A percentile compares a stretch with the other conserved stretches of the same genome.
Evolutionary conservation across 2,113 vertebrate genomes (phyloP).

Genomic region (Crotalus tigris): DNA sequence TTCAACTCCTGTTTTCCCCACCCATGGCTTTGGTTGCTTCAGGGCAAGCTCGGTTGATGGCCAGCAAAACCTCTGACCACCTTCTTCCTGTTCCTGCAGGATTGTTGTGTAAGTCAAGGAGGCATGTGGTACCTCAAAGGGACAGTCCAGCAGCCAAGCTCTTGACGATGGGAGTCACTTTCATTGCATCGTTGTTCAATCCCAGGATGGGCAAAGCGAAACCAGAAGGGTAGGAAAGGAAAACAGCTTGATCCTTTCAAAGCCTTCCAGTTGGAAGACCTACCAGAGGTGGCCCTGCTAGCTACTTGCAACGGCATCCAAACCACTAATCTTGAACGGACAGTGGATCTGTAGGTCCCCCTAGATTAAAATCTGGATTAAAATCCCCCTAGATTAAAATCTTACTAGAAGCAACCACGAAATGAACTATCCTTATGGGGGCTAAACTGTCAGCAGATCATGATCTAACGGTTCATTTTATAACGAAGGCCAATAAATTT

Average conservation of each 20-base stretch:
- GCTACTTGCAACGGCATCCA: background rate
- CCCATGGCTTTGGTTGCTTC: background rate
- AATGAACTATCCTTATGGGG: slow-evolving; percentile 61
- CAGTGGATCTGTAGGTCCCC: slow-evolving; percentile 45
- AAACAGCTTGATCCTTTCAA: slow-evolving; percentile 8
- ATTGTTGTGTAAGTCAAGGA: slow-evolving; percentile 89
- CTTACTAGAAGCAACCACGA: slow-evolving; percentile 61
- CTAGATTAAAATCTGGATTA: slow-evolving; percentile 48
- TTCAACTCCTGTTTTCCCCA: background rate
- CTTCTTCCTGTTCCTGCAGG: slow-evolving; percentile 68
- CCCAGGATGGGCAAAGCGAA: slow-evolving; percentile 29
- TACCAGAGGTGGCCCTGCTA: background rate
- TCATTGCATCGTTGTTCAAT: background rate
- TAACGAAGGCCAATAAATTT: slow-evolving; percentile 71
- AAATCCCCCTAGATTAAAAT: slow-evolving; percentile 35
- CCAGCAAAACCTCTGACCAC: background rate
- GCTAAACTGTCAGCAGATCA: slow-evolving; percentile 65
- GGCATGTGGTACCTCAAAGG: slow-evolving; percentile 99
- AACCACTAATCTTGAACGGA: slow-evolving; percentile 9
- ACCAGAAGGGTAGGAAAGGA: slow-evolving; percentile 2
- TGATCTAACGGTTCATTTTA: slow-evolving; percentile 71
- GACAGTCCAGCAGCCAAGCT: slow-evolving; percentile 78
- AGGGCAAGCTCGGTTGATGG: background rate
- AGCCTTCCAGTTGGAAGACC: slow-evolving; percentile 24
- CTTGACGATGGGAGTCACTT: slow-evolving; percentile 74